A percentile compares a stretch with the other conserved stretches of the same genome.
phyloP scores from a whole-genome alignment of 2,888 invertebrate species.

The Encarsia formosa region DNA sequence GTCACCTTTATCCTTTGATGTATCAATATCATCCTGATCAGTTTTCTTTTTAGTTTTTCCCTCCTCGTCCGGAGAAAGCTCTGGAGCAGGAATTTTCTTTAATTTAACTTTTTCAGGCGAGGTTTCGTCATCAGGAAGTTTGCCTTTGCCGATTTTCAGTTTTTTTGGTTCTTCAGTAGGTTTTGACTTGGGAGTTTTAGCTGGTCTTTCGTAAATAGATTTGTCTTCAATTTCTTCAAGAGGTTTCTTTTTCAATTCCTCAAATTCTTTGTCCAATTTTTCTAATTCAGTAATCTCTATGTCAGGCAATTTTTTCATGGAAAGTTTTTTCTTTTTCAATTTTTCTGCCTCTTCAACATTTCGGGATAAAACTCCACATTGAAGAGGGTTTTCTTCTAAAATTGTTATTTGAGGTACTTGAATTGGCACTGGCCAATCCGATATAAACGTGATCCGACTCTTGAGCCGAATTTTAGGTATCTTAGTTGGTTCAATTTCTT shows the following conservation, averaged over 20 bases:
- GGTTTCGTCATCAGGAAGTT: conserved; percentile 39
- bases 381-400: conserved; percentile 55
- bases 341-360: conserved; percentile 68
- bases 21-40: conserved; percentile 17
- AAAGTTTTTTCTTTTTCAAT: conserved; percentile 59
- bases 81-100: conserved; percentile 46
- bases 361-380: conserved; percentile 66
- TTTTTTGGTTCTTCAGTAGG: conserved; percentile 40
- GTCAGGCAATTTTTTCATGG: conserved; percentile 57
- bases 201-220: conserved; percentile 43
- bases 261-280: conserved; percentile 57
- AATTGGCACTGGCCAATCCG: conserved; percentile 62
- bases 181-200: conserved; percentile 43
- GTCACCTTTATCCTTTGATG: conserved; percentile 27
- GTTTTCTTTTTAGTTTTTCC: conserved; percentile 41
- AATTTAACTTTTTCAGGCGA: conserved; percentile 44
- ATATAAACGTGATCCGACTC: conserved; percentile 63
- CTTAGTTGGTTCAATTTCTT: conserved; percentile 47
- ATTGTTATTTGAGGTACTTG: conserved; percentile 55
- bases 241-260: conserved; percentile 47
- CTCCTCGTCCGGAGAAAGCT: too few relatives aligned
- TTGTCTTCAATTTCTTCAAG: conserved; percentile 46
- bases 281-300: conserved; percentile 58
- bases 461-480: conserved; percentile 68
- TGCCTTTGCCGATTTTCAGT: conserved; percentile 45